These are phyloP conservation scores for Oscheius sp. DNA, from an alignment of 2,888 invertebrate genomes.

Conservation along the genomic window DNA sequence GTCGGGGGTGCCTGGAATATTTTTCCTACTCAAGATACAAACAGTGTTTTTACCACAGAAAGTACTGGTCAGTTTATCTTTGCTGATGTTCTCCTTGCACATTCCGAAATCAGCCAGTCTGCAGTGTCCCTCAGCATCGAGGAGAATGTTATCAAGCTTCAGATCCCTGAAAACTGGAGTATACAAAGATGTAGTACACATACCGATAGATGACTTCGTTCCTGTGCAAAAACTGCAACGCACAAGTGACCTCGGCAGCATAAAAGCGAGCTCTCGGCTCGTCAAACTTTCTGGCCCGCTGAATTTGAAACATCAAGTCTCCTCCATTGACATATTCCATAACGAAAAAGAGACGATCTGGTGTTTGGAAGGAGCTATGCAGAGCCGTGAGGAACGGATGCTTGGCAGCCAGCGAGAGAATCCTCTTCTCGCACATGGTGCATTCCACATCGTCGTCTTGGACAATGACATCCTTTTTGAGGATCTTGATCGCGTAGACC, in stretches of 20 bases:
- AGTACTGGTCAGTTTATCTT: constrained; percentile 90
- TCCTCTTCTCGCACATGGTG: constrained; percentile 97
- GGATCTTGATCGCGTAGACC: constrained; percentile 81
- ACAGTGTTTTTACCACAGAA: constrained; percentile 88
- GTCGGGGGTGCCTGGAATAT: constrained; percentile 77
- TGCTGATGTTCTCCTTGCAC: constrained; percentile 96
- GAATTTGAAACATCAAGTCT: constrained; percentile 90
- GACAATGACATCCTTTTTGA: constrained; percentile 97
- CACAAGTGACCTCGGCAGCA: constrained; percentile 97
- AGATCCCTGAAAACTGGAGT: constrained; percentile 82
- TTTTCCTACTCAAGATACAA: neutral
- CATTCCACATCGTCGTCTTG: constrained; percentile 97
- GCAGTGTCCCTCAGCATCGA: constrained; percentile 81
- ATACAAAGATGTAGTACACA: neutral
- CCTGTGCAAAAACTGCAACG: constrained; percentile 93
- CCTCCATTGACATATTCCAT: constrained; percentile 99
- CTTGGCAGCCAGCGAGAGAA: constrained; percentile 93
- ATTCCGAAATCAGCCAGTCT: constrained; percentile 82
- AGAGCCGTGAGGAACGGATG: constrained; percentile 97
- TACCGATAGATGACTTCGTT: constrained; percentile 93
- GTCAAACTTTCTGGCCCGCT: constrained; percentile 96
- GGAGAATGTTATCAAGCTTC: constrained; percentile 95
- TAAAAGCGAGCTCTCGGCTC: constrained; percentile 91
- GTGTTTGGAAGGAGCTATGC: constrained; percentile 96
- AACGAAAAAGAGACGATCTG: constrained; percentile 94